These are phyloP conservation scores for Leptinotarsa haldemani DNA, from an alignment of 2,888 invertebrate genomes.

Conservation along the genomic window DNA sequence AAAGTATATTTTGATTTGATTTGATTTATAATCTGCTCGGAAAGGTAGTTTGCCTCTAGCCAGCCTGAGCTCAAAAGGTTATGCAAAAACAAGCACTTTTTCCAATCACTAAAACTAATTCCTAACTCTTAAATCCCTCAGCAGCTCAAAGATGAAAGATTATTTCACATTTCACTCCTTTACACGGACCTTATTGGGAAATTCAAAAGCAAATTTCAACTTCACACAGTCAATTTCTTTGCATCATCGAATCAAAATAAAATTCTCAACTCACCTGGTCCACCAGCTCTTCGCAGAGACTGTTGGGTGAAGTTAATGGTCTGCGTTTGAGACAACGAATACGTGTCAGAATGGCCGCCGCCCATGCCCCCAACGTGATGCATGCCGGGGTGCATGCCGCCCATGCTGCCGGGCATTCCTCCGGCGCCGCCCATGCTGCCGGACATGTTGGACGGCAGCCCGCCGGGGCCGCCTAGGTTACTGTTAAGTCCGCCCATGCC, in stretches of 20 bases:
- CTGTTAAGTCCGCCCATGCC: conserved; percentile 37
- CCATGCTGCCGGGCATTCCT: conserved; percentile 40
- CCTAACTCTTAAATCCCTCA: too few relatives aligned
- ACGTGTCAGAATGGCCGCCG: conserved; percentile 69
- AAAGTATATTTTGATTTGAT: too few relatives aligned
- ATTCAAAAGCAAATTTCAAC: not conserved
- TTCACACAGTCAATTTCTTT: too few relatives aligned
- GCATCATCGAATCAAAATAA: not conserved
- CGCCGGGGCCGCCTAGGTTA: conserved; percentile 39
- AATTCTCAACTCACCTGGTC: conserved; percentile 50
- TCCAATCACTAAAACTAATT: too few relatives aligned
- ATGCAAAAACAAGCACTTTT: too few relatives aligned
- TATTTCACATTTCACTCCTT: too few relatives aligned
- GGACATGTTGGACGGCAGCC: conserved; percentile 43
- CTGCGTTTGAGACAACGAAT: conserved; percentile 85
- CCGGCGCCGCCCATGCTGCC: conserved; percentile 36
- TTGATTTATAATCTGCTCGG: too few relatives aligned
- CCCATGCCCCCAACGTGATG: conserved; percentile 53
- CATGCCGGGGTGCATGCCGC: conserved; percentile 50
- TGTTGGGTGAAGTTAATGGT: conserved; percentile 88
- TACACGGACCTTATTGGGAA: not conserved
- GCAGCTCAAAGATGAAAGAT: too few relatives aligned
- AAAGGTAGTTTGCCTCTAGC: too few relatives aligned
- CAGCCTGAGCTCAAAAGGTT: too few relatives aligned
- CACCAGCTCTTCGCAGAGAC: conserved; percentile 69